Base-by-base conservation (phyloP, 2,797 vertebrate species). In the Chelon labrosus region DNA sequence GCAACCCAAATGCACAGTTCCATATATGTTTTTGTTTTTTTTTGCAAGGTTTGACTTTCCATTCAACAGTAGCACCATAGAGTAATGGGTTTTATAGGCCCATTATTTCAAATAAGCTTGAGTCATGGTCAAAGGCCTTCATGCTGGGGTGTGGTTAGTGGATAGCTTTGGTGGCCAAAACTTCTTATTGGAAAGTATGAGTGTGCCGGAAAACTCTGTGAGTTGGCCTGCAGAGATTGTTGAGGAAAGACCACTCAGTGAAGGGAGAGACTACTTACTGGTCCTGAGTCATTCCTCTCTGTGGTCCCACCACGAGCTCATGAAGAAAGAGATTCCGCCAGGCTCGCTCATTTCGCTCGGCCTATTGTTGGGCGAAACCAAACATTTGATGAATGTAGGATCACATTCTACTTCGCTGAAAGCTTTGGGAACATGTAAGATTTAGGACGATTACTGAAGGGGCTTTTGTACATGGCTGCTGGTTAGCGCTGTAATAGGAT, bases 401-500 rank as follows among this genome's bases (percentile, higher is more conserved):
- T 68, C 60, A 47, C 67, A 61, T 73, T 82, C 37, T 74, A 46
- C 57, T 63, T 60, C 17, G 3, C 16, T 25, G 65, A 63, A 67
- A 74, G 72, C 63, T 84, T 76, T 73, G 52, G 73, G 82, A 83
- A 83, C 68, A 70, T 61, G 63, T 41, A 58, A 81, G 83, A 75
- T 86, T 89, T 80, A 39, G 62, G 52, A 51, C 2, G 61, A 85
- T 87, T 85, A 71, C 76, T 38, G 58, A 61, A 39, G 38, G 56
- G 76, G 65, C 80, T 82, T 77, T 83, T n/a, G 83, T 62, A 66
- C 79, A 47, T 38, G 56, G 79, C 73, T 84, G 74, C 78, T 73
- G 70, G 77, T 85, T 81, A 54, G 60, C 51, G 65, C 69, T 61
- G 73, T 83, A 87, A 87, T 74, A 73, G 75, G 77, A 89, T 85